Conservation (phyloP, 1,140 invertebrate species). For the Pogonognathellus flavescens region DNA sequence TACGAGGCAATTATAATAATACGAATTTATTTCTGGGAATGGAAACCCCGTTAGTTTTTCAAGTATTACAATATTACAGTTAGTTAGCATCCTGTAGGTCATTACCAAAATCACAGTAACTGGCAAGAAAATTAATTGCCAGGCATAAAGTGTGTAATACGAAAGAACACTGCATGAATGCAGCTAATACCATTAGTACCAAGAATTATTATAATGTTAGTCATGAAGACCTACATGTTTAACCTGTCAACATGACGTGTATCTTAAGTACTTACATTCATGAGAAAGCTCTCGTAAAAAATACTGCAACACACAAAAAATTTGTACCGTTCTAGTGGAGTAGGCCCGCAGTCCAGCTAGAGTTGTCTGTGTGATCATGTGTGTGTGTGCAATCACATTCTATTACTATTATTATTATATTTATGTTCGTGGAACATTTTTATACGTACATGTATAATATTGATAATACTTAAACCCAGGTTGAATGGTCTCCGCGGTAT, state of each 20-base stretch:
- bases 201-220: conserved; percentile 38
- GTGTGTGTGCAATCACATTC: too few relatives aligned
- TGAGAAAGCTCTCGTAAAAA: conserved; percentile 25
- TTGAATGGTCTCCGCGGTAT: not conserved
- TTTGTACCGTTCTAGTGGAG: conserved; percentile 13
- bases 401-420: too few relatives aligned
- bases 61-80: conserved; percentile 18
- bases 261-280: not conserved
- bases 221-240: conserved; percentile 23
- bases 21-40: conserved; percentile 27
- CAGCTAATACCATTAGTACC: not conserved
- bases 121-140: conserved; percentile 20
- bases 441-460: too few relatives aligned
- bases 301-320: conserved; percentile 4
- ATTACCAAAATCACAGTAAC: conserved; percentile 22
- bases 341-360: not conserved
- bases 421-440: too few relatives aligned
- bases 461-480: not conserved
- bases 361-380: too few relatives aligned
- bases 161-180: not conserved
- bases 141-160: not conserved
- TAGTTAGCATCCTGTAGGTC: conserved; percentile 15
- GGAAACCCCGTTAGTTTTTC: not conserved
- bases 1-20: too few relatives aligned
- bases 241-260: not conserved